phyloP scores from a whole-genome alignment of 37 sponge, comb jelly and placozoan species.

The Mnemiopsis leidyi region DNA sequence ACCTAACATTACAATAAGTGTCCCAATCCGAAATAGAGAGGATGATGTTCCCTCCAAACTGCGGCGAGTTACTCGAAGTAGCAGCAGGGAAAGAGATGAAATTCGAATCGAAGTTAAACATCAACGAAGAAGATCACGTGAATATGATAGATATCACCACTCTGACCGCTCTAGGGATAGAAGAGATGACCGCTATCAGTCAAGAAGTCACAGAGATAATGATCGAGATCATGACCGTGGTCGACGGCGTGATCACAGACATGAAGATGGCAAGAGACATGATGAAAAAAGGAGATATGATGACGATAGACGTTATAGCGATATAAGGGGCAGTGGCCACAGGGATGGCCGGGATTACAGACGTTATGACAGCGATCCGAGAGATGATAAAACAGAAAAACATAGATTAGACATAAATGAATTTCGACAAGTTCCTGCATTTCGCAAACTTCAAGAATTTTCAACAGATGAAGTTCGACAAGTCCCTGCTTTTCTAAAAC shows the following conservation, averaged over 20 bases:
- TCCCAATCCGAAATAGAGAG: not conserved
- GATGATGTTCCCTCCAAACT: not conserved
- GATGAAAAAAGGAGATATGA: not conserved
- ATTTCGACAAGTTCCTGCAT: not conserved
- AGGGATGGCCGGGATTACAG: not conserved
- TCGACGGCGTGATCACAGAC: not conserved
- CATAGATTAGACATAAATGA: not conserved
- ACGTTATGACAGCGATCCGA: no score
- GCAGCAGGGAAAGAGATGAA: not conserved
- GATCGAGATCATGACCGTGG: not conserved
- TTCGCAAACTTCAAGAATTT: not conserved
- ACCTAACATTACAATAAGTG: not conserved
- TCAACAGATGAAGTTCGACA: not conserved
- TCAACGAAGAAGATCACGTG: not conserved
- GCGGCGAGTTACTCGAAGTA: not conserved
- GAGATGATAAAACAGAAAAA: not conserved
- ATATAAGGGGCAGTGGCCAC: not conserved
- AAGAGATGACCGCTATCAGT: not conserved
- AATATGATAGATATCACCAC: not conserved
- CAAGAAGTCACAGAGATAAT: not conserved
- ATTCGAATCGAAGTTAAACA: not conserved
- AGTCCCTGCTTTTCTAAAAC: no score
- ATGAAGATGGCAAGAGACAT: not conserved
- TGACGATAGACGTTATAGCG: not conserved
- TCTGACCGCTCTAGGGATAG: not conserved